phyloP scores from a whole-genome alignment of 1,140 invertebrate genomes.

The Drosophila takahashii region DNA sequence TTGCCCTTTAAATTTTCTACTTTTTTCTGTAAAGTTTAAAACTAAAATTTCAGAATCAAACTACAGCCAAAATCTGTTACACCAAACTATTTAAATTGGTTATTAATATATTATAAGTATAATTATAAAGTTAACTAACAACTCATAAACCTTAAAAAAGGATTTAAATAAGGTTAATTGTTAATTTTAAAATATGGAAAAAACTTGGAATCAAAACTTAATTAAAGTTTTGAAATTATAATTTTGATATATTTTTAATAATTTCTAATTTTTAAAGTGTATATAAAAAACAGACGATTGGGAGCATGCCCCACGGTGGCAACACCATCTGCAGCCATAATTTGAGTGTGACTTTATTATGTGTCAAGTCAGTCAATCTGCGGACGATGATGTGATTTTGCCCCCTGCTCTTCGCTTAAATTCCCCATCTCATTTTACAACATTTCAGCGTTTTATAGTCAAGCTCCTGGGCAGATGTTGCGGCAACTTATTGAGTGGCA shows the following conservation, averaged over 20 bases:
- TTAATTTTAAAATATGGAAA: too few species aligned
- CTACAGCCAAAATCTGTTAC: too few species aligned
- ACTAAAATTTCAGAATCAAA: too few species aligned
- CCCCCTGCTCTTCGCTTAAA: not conserved
- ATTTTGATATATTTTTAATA: not conserved
- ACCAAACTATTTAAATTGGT: too few species aligned
- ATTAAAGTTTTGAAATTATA: not conserved
- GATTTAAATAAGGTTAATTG: too few species aligned
- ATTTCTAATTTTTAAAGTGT: slow-evolving; percentile 4
- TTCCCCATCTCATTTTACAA: slow-evolving; percentile 28
- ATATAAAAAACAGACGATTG: not conserved
- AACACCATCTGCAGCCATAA: slow-evolving; percentile 75
- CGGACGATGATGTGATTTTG: slow-evolving; percentile 68
- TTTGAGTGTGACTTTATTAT: slow-evolving; percentile 80
- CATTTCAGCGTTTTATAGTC: slow-evolving; percentile 37
- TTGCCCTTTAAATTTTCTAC: too few species aligned
- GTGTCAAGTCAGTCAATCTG: slow-evolving; percentile 80
- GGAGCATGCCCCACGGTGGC: slow-evolving; percentile 22
- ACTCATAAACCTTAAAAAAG: too few species aligned
- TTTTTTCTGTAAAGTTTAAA: too few species aligned
- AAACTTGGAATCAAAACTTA: too few species aligned
- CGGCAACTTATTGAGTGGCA: slow-evolving; percentile 73
- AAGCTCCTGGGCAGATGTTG: slow-evolving; percentile 27
- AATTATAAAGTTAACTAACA: too few species aligned
- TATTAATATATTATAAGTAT: too few species aligned